Base-by-base conservation (phyloP, 1,140 invertebrate species). In the Cydia strobilella region DNA sequence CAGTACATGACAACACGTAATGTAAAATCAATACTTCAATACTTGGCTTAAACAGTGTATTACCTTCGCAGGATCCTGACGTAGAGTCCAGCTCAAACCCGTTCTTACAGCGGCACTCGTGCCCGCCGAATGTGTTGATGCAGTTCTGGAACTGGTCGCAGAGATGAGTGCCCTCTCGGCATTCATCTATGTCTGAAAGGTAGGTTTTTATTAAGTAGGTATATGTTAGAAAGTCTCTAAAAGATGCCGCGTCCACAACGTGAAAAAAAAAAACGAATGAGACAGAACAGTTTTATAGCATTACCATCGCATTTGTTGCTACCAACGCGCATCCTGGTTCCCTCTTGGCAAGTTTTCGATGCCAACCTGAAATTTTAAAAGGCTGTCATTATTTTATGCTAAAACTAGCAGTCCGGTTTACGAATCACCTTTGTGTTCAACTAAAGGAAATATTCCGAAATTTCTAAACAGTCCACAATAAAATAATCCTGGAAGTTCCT, bases 91-190 rank as follows among this genome's bases (percentile, higher is more conserved):
- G 94, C 76, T 94, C 94, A 82, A 96, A 97, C 0, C 97, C 97
- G 59, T 93, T 91, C 74, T 96, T 95, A 93, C 97, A 98, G 12
- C 95, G 94, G 85, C 98, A 98, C 15, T 94, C 94, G 83, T 97
- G 98, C 27, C 95, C 95, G 0, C 97, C 98, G 25, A 94, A 94
- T 0, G 94, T 95, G 85, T 98, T 98, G 39, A 94, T 93, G 87
- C 98, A 98, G 7, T 95, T 94, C 77, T 94, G 95, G 78, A 94
- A 95, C 75, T 95, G 95, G 82, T 96, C 95, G 63, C 96, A 96
- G 25, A 95, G 89, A 74, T 95, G 94, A 48, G 94, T 92, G 27
- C 95, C 93, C 74, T 93, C 92, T 0, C 85, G 76, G 85, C 97
- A 98, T 86, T 98, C 97, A 86, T 98, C 95, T 20, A 97, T 94